Evolutionary conservation across 2,888 invertebrate species (phyloP), one percentile per base, ranked within the genome.

Genomic region (Nebria salina): DNA sequence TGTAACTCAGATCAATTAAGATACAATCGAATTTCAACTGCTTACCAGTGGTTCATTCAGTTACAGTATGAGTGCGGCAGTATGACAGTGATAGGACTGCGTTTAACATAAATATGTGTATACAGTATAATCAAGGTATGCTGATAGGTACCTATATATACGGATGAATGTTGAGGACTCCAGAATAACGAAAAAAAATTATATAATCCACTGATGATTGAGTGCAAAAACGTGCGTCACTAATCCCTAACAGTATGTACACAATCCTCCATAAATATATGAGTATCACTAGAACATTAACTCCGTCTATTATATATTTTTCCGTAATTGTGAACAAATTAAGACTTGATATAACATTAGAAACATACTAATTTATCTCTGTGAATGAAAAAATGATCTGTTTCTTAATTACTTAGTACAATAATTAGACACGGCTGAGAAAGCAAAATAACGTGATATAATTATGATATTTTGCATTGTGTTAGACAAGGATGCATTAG

Each of bases 341-440:
- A 65, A 65, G 7, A 15, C 65, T 34, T 34, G 8, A 8, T 54
- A 54, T 54, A 54, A 54, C 43, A 77, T 77, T 72, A 72, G 26
- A 64, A 70, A 25, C 64, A 41, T 20, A 72, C 64, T 77, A 77
- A 77, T 77, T 77, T 77, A 77, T 77, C 77, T 77, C 72, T 25
- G 11, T 13, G 72, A 66, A 68, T 79, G 73, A 74, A 74, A 79
- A 75, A 54, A 65, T 26, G 77, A 77, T 68, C 79, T 54, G 68
- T 43, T 79, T 11, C 54, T 54, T 54, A 79, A 79, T 79, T 79
- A 79, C 75, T 6, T 68, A n/a, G 34, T 34, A 34, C 11, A 34
- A 72, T 41, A 77, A 77, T 77, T 77, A 77, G 77, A 34, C 70
- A 20, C 72, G 72, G 64, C 34, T 15, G 41, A 65, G 26, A 65